These are phyloP conservation scores for Chunga burmeisteri DNA, from an alignment of 2,113 vertebrate genomes.

Conservation along the genomic window DNA sequence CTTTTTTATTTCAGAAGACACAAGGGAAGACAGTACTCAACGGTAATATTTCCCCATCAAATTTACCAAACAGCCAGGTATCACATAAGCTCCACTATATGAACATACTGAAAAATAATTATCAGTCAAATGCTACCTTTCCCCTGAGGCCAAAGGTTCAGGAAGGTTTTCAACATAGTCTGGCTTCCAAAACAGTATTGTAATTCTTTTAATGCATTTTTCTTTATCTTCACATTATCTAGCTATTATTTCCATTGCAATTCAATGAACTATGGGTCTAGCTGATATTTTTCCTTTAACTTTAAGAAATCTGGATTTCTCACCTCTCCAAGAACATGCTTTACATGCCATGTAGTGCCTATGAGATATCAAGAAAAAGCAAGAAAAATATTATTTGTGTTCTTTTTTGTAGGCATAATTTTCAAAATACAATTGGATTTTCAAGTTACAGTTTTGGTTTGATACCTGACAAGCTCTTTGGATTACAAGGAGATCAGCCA, in stretches of 20 bases:
- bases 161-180: neutral
- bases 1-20: neutral
- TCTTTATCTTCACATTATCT: neutral
- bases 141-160: neutral
- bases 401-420: neutral
- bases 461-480: conserved; percentile 14
- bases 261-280: neutral
- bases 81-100: neutral
- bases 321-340: neutral
- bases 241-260: neutral
- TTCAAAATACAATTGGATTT: neutral
- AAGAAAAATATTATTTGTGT: neutral
- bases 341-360: neutral
- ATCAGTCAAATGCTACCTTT: neutral
- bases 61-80: neutral
- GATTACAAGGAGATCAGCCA: neutral
- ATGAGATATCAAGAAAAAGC: neutral
- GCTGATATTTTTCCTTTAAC: neutral
- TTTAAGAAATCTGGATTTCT: neutral
- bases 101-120: neutral
- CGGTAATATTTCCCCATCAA: neutral
- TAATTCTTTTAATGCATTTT: neutral
- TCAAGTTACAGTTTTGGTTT: conserved; percentile 30
- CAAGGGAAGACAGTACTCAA: neutral
- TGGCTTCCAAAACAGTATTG: neutral